Conservation (phyloP, 1,140 invertebrate species). For the Episyrphus balteatus region DNA sequence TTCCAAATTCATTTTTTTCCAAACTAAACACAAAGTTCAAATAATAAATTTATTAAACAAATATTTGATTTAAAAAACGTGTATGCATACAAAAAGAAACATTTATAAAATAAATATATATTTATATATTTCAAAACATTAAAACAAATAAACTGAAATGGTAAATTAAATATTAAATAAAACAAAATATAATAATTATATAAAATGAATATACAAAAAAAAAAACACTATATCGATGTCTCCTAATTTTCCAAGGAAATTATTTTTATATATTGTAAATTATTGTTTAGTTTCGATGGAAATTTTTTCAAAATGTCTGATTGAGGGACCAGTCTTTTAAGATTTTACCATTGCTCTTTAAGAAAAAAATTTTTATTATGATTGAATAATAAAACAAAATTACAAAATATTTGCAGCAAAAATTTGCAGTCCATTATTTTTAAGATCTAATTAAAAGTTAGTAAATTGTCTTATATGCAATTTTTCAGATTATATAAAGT, state of each 20-base stretch:
- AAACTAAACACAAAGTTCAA: too few species aligned
- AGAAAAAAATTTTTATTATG: background rate
- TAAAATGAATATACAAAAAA: constrained; percentile 13
- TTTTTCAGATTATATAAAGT: too few species aligned
- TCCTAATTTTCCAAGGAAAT: constrained; percentile 6
- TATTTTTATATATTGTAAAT: background rate
- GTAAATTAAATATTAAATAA: background rate
- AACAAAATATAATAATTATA: background rate
- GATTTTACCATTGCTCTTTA: constrained; percentile 35
- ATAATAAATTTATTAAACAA: too few species aligned
- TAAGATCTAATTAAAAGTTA: too few species aligned
- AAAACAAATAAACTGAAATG: background rate
- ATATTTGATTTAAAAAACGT: too few species aligned
- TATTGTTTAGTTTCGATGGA: constrained; percentile 7
- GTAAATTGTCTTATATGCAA: too few species aligned
- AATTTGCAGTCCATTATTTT: too few species aligned
- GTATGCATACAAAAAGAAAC: background rate
- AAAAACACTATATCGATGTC: constrained; percentile 13
- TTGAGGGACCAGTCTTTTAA: constrained; percentile 39
- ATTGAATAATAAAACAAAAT: too few species aligned
- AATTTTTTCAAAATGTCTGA: constrained; percentile 39
- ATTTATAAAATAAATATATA: background rate
- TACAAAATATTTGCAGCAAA: too few species aligned
- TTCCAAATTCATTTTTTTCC: too few species aligned
- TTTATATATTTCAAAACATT: too few species aligned